These are phyloP conservation scores for Ditula angustiorana DNA, from an alignment of 2,888 invertebrate genomes.

Conservation along the genomic window DNA sequence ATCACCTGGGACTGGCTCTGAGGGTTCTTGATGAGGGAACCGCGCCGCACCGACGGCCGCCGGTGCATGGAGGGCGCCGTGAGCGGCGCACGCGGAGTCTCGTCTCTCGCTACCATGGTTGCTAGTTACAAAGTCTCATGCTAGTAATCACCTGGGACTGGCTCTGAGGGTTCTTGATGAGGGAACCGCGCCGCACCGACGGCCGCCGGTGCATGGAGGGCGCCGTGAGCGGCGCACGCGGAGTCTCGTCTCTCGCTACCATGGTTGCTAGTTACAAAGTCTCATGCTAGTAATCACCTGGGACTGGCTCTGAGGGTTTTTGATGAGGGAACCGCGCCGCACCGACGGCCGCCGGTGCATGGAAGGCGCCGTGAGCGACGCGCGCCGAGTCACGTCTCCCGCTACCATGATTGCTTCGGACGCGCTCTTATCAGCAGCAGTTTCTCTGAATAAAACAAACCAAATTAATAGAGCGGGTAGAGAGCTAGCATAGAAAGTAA, in stretches of 20 bases:
- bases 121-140: too few relatives aligned
- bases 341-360: constrained; percentile 82
- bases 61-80: constrained; percentile 83
- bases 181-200: too few relatives aligned
- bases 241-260: constrained; percentile 81
- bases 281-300: too few relatives aligned
- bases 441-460: too few relatives aligned
- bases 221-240: constrained; percentile 81
- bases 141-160: too few relatives aligned
- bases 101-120: constrained; percentile 80
- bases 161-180: too few relatives aligned
- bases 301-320: too few relatives aligned
- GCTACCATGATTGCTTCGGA: constrained; percentile 70
- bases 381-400: constrained; percentile 81
- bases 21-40: constrained; percentile 84
- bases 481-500: too few relatives aligned
- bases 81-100: constrained; percentile 81
- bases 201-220: constrained; percentile 81
- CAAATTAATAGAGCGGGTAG: too few relatives aligned
- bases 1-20: constrained; percentile 81
- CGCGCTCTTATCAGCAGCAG: too few relatives aligned
- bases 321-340: too few relatives aligned
- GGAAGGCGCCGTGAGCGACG: constrained; percentile 81
- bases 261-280: too few relatives aligned
- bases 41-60: constrained; percentile 84